Evolutionary conservation across 2,113 vertebrate genomes (phyloP), one percentile per base, ranked within the genome.

Genomic region (Petrocephalus zakoni): DNA sequence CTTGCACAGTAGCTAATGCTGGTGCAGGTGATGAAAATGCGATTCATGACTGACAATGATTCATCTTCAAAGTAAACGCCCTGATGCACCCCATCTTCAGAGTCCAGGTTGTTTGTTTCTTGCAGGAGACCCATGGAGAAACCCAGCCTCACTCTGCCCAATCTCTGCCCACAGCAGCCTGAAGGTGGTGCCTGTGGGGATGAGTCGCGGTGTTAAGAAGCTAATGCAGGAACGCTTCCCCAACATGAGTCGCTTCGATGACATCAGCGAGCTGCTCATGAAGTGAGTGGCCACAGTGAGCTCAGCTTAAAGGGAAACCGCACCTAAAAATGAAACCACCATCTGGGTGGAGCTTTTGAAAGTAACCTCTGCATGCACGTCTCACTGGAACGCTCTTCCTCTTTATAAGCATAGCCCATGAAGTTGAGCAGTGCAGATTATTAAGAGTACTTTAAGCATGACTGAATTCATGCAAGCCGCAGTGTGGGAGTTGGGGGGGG

Each of bases 161-260:
- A 89, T 87, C 19, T 61, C 29, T 46, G 4, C 85, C 55, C 88
- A 87, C 94, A 99, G 98, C 90, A 98, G 97, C 86, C 92, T 99
- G 90, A 98, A 98, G 90, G 97, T 99, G 0, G 97, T 99, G 15
- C 98, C 98, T 0, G 97, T 98, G 78, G 98, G 98, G 0, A 96
- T 97, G 89, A 99, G 98, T 91, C 96, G 96, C 0, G 97, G 97
- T 0, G 95, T 98, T 88, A 99, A 98, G 94, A 99, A 99, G 91
- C 95, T 99, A 72, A 95, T 99, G 86, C 98, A 99, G 93, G 97
- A 99, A 91, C 97, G 90, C 81, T 97, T 97, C 87, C 98, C 98
- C 85, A 97, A 99, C 94, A 97, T 99, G 97, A 97, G 91, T 93
- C 97, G 96, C 86, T 92, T 98, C 88, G 96, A 98, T 84, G 98